These are phyloP conservation scores for Paracanthobrama guichenoti DNA, from an alignment of 2,113 vertebrate species.

Conservation along the genomic window DNA sequence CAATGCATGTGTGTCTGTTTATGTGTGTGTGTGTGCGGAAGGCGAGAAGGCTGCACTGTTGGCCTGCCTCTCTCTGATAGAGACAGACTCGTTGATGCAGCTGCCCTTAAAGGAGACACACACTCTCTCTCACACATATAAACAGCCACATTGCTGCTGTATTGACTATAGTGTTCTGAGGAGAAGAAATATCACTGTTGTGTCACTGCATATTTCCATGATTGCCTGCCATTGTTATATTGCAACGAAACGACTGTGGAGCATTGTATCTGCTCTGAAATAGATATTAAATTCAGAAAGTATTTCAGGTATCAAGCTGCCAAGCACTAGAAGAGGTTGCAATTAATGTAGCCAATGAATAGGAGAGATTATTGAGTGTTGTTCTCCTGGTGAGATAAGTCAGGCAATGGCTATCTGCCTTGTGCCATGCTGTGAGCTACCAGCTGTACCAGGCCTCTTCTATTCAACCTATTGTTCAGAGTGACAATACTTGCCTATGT, in stretches of 20 bases:
- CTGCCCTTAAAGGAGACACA: constrained; percentile 45
- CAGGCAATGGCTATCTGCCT: constrained; percentile 23
- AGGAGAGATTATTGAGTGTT: constrained; percentile 33
- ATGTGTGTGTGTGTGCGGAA: constrained; percentile 28
- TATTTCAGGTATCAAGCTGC: constrained; percentile 1
- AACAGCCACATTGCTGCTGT: neutral
- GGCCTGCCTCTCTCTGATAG: constrained; percentile 21
- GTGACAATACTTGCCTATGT: constrained; percentile 49
- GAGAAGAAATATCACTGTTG: constrained; percentile 21
- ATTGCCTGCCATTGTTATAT: constrained; percentile 13
- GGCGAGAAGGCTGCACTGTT: constrained; percentile 42
- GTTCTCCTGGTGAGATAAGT: constrained; percentile 34
- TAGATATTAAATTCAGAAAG: neutral
- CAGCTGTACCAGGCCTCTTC: constrained; percentile 52
- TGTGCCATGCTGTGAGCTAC: constrained; percentile 48
- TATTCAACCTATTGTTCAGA: constrained; percentile 41
- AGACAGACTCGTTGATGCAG: constrained; percentile 51
- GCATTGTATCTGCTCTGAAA: neutral
- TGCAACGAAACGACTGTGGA: neutral
- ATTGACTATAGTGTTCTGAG: neutral
- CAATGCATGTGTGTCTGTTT: constrained; percentile 41
- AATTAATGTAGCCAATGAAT: constrained; percentile 26
- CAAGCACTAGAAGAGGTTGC: neutral
- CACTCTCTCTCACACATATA: constrained; percentile 21
- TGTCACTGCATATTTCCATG: constrained; percentile 11